Evolutionary conservation across 1,140 invertebrate genomes (phyloP), one percentile per base, ranked within the genome.

Genomic region (Sitobion miscanthi): DNA sequence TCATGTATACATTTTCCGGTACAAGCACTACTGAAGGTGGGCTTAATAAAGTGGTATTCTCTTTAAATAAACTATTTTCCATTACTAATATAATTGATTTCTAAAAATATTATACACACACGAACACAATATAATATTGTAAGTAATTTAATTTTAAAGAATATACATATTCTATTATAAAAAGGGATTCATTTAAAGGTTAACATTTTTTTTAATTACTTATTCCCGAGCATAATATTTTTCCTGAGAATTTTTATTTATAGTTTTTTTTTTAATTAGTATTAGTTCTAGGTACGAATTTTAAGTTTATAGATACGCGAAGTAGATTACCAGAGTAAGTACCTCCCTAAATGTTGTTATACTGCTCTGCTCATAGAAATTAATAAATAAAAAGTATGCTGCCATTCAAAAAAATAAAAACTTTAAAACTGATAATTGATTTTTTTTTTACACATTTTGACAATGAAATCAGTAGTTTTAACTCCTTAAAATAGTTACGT

Each of bases 61-160:
- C 8, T 38, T 90, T 42, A 42, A 62, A 69, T 69, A 57, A 69
- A 90, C 23, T 90, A 45, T 90, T 42, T 90, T 90, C 42, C 38
- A 14, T 69, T n/a, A 69, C 54, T 42, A 90, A 90, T 42, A 69
- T 2, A 69, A 90, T 69, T 90, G 89, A 69, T 7, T 57, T 90
- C 88, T 90, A 47, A 42, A 90, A 62, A 69, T 69, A 62, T 90
- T 42, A 52, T 20, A 35, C 0, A 35, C 25, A 20, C 17, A 88
- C 17, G 9, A 49, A 88, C 20, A 3, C 11, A 86, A 52, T 88
- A 49, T 88, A 11, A 88, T n/a, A n/a, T 35, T 35, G 35, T 7
- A 42, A 6, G 42, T 20, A 83, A 83, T 3, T 83, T 35, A 17
- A 82, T 2, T 83, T 83, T 83, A 0, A 83, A 42, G 35, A 38